Evolutionary conservation across 1,140 invertebrate genomes (phyloP).

Genomic region (Diorhabda sublineata): DNA sequence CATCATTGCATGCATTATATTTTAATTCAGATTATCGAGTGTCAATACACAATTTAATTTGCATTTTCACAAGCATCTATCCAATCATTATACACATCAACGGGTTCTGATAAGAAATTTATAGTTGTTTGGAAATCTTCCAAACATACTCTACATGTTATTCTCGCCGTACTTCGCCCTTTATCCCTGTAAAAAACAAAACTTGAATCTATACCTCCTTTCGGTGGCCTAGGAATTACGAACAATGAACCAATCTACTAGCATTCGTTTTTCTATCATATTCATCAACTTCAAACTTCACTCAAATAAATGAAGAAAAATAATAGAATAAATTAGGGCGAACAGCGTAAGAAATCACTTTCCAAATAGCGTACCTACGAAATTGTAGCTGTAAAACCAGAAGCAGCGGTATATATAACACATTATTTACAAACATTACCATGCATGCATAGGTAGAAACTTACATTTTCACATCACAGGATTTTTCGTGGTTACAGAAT

Average conservation of each 20-base stretch:
- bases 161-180: constrained; percentile 83
- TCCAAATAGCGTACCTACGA: too few relatives aligned
- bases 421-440: too few relatives aligned
- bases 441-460: constrained; percentile 41
- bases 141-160: constrained; percentile 90
- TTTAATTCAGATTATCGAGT: too few relatives aligned
- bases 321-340: background rate
- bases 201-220: too few relatives aligned
- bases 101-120: constrained; percentile 92
- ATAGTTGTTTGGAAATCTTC: constrained; percentile 97
- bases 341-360: too few relatives aligned
- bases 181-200: constrained; percentile 75
- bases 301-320: constrained; percentile 4
- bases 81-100: constrained; percentile 99
- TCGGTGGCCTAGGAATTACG: too few relatives aligned
- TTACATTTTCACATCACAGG: constrained; percentile 99
- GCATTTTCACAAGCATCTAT: constrained; percentile 96
- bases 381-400: too few relatives aligned
- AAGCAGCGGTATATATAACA: too few relatives aligned
- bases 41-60: constrained; percentile 56
- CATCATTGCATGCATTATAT: too few relatives aligned
- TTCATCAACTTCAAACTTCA: background rate
- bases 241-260: too few relatives aligned
- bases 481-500: constrained; percentile 99
- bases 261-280: background rate